Evolutionary conservation across 2,888 invertebrate species (phyloP), one percentile per base, ranked within the genome.

Genomic region (Amorpha juglandis): DNA sequence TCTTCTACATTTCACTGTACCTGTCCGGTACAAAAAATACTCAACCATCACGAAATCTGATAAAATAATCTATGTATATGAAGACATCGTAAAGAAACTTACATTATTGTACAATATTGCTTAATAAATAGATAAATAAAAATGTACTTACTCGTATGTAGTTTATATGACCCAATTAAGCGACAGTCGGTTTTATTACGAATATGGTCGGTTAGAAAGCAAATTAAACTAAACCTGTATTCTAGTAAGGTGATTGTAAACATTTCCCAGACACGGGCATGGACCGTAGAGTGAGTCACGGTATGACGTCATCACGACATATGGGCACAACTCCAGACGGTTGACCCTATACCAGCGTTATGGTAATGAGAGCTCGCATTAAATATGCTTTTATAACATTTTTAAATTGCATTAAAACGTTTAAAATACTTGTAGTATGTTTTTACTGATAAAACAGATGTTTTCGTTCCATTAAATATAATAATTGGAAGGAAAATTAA

Each of bases 241-340:
- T 53, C 42, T 62, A 66, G 69, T 68, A 76, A 73, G 71, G 75
- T 71, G 70, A 68, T 75, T 72, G 74, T 78, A 75, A 78, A 79
- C 79, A 76, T 75, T 69, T 69, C 63, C 71, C 73, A 82, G 80
- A 78, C 78, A 76, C 72, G 76, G 58, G 74, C 76, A 64, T 75
- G 67, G 72, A 27, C 42, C 67, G 47, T 65, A 66, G 21, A 11
- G 66, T 81, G 81, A 83, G 71, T 83, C 81, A 83, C 67, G 8
- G 47, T 69, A 70, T 85, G 80, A 73, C 85, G 86, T 84, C 86
- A 86, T 68, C 70, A 70, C 70, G 69, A 71, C 73, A 66, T 63
- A 74, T 73, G 71, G 66, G 63, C 63, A 67, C 53, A 38, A 64
- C 48, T 58, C 70, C 71, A 71, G 73, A 70, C 74, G 33, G 64